phyloP scores from a whole-genome alignment of 2,113 vertebrate species.

The Dissostichus mawsoni region DNA sequence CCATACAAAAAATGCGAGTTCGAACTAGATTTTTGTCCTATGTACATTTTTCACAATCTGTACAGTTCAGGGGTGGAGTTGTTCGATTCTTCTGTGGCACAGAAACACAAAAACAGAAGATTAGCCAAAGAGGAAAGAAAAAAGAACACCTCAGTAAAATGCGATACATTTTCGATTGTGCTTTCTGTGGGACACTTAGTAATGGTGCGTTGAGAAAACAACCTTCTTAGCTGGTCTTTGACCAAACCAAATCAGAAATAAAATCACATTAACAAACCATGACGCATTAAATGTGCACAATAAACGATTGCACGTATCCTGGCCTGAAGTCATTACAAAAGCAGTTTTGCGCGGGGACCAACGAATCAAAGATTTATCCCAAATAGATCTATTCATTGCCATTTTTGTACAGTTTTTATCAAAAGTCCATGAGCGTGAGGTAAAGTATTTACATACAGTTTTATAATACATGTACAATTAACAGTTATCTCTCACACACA shows the following conservation, averaged over 20 bases:
- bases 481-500: slow-evolving; percentile 68
- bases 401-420: slow-evolving; percentile 77
- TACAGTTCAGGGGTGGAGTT: slow-evolving; percentile 76
- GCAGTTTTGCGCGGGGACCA: slow-evolving; percentile 68
- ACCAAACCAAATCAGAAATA: slow-evolving; percentile 56
- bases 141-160: slow-evolving; percentile 63
- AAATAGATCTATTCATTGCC: slow-evolving; percentile 76
- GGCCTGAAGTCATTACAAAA: slow-evolving; percentile 73
- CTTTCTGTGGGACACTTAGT: slow-evolving; percentile 65
- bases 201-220: slow-evolving; percentile 48
- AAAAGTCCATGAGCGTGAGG: slow-evolving; percentile 83
- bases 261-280: slow-evolving; percentile 38
- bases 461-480: slow-evolving; percentile 77
- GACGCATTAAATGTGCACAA: slow-evolving; percentile 56
- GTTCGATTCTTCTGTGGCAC: slow-evolving; percentile 61
- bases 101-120: slow-evolving; percentile 70
- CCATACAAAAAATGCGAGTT: slow-evolving; percentile 83
- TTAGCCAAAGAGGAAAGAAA: slow-evolving; percentile 54
- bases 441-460: slow-evolving; percentile 80
- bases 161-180: slow-evolving; percentile 69
- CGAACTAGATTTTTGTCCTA: slow-evolving; percentile 78
- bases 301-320: slow-evolving; percentile 64
- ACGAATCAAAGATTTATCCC: slow-evolving; percentile 79
- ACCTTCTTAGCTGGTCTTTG: slow-evolving; percentile 25
- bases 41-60: slow-evolving; percentile 87